Evolutionary conservation across 2,888 invertebrate species (phyloP), one percentile per base, ranked within the genome.

Genomic region (Sarcophaga subvicina): DNA sequence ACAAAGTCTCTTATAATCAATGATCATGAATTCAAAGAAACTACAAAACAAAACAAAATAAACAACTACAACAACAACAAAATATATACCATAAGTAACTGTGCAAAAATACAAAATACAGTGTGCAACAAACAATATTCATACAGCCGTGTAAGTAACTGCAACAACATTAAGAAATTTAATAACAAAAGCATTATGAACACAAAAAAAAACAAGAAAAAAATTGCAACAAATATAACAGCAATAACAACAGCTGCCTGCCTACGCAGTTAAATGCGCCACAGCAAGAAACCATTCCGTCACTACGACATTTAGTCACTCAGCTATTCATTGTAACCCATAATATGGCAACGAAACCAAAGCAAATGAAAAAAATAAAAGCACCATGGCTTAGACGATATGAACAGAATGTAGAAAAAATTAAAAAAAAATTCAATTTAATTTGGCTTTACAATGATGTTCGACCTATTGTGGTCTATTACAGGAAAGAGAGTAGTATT

Each of bases 281-380:
- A 82, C 84, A 80, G 80, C 80, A 76, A 85, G 78, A 76, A 78
- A 45, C 66, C 62, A 66, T 70, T 25, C 66, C 72, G 62, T 67
- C 83, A 80, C 67, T 80, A 54, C 54, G 17, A 54, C 83, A 78
- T 25, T 63, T 70, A 83, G 67, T 70, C 84, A 80, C 22, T 79
- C 73, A 66, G 80, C 59, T 69, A 77, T 63, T 82, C 64, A 63
- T 76, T 64, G 70, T 37, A 90, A 90, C 90, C 90, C 90, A 87
- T 88, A 88, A 80, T 8, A 37, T 89, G 88, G 88, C 89, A 89
- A 88, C 87, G 87, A 12, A 66, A 54, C 27, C 63, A 79, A 77
- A 79, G 60, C 86, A 72, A n/a, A 66, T 37, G 17, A 54, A 14
- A 63, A 37, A 76, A 60, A 62, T 12, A 6, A 5, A 20, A 22